Percentiles rank a stretch among this genome's conserved stretches.
Evolutionary conservation across 92 coral and sea anemone species (phyloP).

Genomic region (Porites divaricata): DNA sequence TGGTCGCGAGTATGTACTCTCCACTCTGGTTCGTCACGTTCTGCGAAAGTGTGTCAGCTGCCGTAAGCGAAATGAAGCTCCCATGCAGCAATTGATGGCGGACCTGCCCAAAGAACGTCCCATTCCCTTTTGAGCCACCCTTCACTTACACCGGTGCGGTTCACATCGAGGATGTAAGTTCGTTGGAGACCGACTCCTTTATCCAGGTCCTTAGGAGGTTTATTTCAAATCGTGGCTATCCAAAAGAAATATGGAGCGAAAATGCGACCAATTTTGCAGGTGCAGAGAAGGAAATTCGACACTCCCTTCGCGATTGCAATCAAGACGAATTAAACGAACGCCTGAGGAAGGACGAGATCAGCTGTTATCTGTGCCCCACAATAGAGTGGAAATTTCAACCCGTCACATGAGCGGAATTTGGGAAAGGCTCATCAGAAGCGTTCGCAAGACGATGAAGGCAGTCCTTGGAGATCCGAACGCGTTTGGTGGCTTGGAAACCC

Average conservation of each 20-base stretch:
- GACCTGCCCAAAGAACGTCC: no score
- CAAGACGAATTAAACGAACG: conserved; percentile 2
- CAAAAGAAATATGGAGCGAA: no score
- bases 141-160: no score
- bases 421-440: conserved; percentile 54
- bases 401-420: conserved; percentile 37
- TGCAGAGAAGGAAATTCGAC: no score
- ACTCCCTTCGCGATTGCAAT: background rate
- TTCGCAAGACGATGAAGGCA: conserved; percentile 43
- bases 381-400: conserved; percentile 35
- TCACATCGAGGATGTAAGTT: no score
- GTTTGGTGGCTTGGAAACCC: conserved; percentile 43
- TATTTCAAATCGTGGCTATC: no score
- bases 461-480: conserved; percentile 43
- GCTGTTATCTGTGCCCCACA: conserved; percentile 18
- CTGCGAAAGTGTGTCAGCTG: conserved; percentile 30
- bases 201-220: no score
- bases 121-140: no score
- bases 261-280: no score
- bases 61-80: conserved; percentile 49
- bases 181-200: no score
- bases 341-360: conserved; percentile 2
- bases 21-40: conserved; percentile 36
- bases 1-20: conserved; percentile 49
- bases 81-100: background rate